Evolutionary conservation across 2,888 invertebrate genomes (phyloP), one percentile per base, ranked within the genome.

Genomic region (Scaptomyza polygonia): DNA sequence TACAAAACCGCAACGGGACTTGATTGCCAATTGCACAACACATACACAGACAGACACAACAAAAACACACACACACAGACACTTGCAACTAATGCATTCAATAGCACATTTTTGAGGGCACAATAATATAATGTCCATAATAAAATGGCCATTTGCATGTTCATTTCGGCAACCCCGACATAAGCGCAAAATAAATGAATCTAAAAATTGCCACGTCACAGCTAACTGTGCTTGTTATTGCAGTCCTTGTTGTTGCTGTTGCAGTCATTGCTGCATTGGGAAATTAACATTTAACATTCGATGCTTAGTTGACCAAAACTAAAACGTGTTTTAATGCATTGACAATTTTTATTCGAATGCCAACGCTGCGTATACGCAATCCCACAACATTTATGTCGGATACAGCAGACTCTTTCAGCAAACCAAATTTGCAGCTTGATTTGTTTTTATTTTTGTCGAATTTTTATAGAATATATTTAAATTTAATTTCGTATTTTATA

Each of bases 91-190:
- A 78, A 86, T 72, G 68, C 68, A 72, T 77, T 74, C 57, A 77
- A 86, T 71, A 64, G 77, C 70, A 71, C 65, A 72, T 63, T 77
- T 86, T 80, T 72, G 76, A 16, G 39, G 8, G 59, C 72, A 51
- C 63, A 83, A 84, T 78, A 83, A 81, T 65, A 86, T 80, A 78
- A 86, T 87, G 80, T 80, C 80, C 72, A 86, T 75, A 86, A 83
- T 86, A 83, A 87, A 85, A 87, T 63, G 83, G 51, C 61, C 73
- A 87, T 87, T 84, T 85, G 74, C 76, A 74, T 85, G 77, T 85
- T 79, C 82, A 79, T 79, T 78, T 79, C 58, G 45, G 36, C 2
- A 39, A 18, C 34, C 30, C 18, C 51, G 54, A 63, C 71, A 67
- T 62, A 77, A 77, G 68, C 68, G 69, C 67, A 65, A 67, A 39